Evolutionary conservation across 2,113 vertebrate genomes (phyloP).

Genomic region (Dipodomys merriami): DNA sequence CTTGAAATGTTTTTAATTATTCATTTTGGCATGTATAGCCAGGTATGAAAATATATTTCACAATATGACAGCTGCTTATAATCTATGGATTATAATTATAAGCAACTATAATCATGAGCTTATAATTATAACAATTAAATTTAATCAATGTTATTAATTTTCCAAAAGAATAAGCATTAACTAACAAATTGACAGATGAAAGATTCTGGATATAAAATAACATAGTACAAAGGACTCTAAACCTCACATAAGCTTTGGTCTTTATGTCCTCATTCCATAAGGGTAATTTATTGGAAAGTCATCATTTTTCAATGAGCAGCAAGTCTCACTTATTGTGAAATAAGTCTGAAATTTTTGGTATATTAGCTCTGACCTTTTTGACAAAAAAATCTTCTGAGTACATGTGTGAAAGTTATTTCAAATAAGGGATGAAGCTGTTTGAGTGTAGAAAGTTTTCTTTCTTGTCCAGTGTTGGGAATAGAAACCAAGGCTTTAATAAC

Average conservation of each 20-base stretch:
- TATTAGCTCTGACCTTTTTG: slow-evolving; percentile 15
- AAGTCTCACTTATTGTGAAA: neutral
- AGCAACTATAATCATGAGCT: too few relatives aligned
- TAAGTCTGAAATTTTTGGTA: neutral
- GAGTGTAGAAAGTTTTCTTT: neutral
- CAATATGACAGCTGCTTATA: neutral
- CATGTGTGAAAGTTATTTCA: slow-evolving; percentile 4
- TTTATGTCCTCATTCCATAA: neutral
- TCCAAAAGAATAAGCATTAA: neutral
- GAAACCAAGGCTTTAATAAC: too few relatives aligned
- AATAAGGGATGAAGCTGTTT: neutral
- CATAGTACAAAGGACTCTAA: neutral
- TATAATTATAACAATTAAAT: neutral
- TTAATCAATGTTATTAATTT: neutral
- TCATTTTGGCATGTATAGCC: neutral
- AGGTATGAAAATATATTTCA: slow-evolving; percentile 28
- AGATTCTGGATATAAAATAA: neutral
- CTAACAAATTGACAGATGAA: neutral
- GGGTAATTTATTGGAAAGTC: neutral
- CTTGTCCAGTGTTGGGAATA: neutral
- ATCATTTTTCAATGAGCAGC: neutral
- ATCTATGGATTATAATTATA: neutral
- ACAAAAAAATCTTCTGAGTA: neutral
- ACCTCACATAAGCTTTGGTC: neutral
- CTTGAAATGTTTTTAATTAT: neutral